Evolutionary conservation across 1,140 invertebrate genomes (phyloP).

Genomic region (Hirudo medicinalis): DNA sequence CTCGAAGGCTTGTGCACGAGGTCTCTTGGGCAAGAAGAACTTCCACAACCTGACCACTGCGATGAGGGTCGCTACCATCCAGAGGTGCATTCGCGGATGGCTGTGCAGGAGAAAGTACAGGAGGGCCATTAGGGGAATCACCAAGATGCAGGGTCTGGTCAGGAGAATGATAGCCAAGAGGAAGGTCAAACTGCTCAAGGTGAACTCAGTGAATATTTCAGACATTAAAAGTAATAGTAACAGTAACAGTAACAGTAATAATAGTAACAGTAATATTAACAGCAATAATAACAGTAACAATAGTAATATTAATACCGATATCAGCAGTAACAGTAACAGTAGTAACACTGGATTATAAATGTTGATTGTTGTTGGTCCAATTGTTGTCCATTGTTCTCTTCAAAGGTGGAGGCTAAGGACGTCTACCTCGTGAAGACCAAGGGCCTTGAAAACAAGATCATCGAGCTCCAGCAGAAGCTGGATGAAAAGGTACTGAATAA

Average conservation of each 20-base stretch:
- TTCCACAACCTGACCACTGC: conserved; percentile 48
- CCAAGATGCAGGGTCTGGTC: conserved; percentile 68
- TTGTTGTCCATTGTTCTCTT: not conserved
- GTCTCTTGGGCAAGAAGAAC: conserved; percentile 41
- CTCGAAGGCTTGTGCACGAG: conserved; percentile 39
- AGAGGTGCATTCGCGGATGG: conserved; percentile 61
- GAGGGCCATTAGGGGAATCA: conserved; percentile 52
- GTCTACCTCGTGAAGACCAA: conserved; percentile 87
- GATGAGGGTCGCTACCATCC: conserved; percentile 55
- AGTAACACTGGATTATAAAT: not conserved
- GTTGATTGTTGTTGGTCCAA: too few relatives aligned
- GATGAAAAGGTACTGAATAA: conserved; percentile 53
- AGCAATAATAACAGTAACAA: too few relatives aligned
- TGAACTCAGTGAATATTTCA: conserved; percentile 20
- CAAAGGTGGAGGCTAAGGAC: conserved; percentile 65
- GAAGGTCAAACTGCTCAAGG: conserved; percentile 63
- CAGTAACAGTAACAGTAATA: not conserved
- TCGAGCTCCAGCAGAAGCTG: conserved; percentile 79
- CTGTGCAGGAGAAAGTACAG: conserved; percentile 56
- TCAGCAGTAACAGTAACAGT: too few relatives aligned
- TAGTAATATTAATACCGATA: not conserved
- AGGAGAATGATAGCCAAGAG: conserved; percentile 61
- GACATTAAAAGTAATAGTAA: too few relatives aligned
- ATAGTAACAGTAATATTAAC: not conserved
- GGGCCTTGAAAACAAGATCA: conserved; percentile 94